Evolutionary conservation across 2,888 invertebrate species (phyloP).

Genomic region (Pseudococcus jackbeardsleyi): DNA sequence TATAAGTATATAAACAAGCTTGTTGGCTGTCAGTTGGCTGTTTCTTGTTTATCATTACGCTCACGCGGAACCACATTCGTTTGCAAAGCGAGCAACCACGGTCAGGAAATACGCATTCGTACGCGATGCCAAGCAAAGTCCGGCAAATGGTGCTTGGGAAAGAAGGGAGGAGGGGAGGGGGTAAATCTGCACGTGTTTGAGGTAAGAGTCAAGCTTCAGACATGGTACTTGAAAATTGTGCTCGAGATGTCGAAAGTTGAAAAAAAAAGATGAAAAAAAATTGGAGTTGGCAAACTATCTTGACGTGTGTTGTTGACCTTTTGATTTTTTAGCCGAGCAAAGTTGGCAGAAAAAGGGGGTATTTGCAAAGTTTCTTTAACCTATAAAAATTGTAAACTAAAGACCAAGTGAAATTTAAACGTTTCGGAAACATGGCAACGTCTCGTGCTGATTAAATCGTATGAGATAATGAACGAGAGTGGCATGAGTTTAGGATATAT

Average conservation of each 20-base stretch:
- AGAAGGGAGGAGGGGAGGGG: background rate
- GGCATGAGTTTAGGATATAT: background rate
- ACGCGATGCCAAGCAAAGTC: background rate
- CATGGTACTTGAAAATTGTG: background rate
- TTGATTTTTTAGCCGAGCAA: background rate
- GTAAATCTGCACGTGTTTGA: background rate
- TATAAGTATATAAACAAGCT: background rate
- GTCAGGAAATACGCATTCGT: background rate
- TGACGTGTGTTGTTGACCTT: background rate
- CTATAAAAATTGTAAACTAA: background rate
- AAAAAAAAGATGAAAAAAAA: background rate
- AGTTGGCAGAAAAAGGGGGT: background rate
- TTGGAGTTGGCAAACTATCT: background rate
- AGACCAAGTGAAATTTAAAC: background rate
- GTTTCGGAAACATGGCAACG: constrained; percentile 5
- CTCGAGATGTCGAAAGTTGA: background rate
- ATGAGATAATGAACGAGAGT: background rate
- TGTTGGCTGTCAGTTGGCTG: background rate
- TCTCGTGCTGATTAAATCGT: background rate
- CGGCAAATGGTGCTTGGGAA: background rate
- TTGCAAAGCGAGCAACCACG: background rate
- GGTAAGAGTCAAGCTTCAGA: background rate
- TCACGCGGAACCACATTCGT: constrained; percentile 26
- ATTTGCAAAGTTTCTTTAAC: background rate
- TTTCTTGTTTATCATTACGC: constrained; percentile 17